Conservation (phyloP, 2,888 invertebrate species). For the Napeogenes sylphis region DNA sequence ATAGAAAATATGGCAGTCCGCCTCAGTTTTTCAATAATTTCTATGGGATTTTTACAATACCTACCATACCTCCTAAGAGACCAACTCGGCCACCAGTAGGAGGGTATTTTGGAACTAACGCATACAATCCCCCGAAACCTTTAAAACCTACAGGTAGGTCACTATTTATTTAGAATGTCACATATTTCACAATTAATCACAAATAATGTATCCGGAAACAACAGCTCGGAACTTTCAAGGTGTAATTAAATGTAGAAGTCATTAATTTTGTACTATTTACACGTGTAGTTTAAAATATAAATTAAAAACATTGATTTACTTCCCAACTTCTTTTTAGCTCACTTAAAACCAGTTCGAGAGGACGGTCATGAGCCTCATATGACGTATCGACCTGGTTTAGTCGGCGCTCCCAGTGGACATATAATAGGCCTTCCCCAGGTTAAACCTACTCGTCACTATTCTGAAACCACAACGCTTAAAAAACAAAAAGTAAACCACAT, state of each 20-base stretch:
- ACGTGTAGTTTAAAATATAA: background rate
- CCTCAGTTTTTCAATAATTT: constrained; percentile 8
- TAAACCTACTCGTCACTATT: constrained; percentile 40
- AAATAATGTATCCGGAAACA: constrained; percentile 12
- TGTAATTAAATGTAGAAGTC: constrained; percentile 4
- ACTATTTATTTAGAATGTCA: constrained; percentile 9
- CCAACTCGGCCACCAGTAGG: constrained; percentile 51
- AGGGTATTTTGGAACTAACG: constrained; percentile 54
- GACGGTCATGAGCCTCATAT: constrained; percentile 39
- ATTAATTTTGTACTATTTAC: background rate
- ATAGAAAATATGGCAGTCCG: constrained; percentile 19
- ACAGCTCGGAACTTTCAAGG: constrained; percentile 17
- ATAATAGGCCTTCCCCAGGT: constrained; percentile 54
- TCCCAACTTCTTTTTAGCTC: constrained; percentile 43
- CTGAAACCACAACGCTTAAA: constrained; percentile 26
- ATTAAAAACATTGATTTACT: background rate
- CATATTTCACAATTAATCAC: constrained; percentile 7
- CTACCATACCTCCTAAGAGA: constrained; percentile 20
- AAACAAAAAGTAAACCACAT: constrained; percentile 22
- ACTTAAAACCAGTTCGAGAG: constrained; percentile 64
- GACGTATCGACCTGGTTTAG: constrained; percentile 52
- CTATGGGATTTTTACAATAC: constrained; percentile 13
- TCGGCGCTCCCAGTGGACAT: constrained; percentile 55
- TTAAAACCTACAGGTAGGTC: constrained; percentile 56
- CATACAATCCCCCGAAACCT: constrained; percentile 50